Evolutionary conservation across 2,797 vertebrate species (phyloP).

Genomic region (Triplophysa yarkandensis): DNA sequence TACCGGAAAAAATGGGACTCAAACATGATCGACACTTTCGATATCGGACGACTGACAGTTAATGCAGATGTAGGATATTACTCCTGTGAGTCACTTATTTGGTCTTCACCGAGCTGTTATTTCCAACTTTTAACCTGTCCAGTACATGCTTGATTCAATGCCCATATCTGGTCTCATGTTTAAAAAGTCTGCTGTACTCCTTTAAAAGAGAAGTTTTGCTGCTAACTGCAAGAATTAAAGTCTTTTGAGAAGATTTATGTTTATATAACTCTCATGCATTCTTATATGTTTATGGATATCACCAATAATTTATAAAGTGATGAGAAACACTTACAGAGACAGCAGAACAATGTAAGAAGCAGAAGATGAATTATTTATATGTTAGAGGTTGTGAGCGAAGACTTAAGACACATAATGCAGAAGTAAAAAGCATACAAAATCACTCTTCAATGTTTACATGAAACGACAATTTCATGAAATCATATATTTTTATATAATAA

Average conservation of each 20-base stretch:
- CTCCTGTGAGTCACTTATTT: conserved; percentile 74
- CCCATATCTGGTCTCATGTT: not conserved
- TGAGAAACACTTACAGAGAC: not conserved
- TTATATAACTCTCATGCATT: not conserved
- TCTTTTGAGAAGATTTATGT: not conserved
- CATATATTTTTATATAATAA: too few species aligned
- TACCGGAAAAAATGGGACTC: conserved; percentile 84
- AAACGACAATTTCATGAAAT: too few species aligned
- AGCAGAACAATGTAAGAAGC: not conserved
- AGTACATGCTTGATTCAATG: not conserved
- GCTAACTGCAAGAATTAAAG: not conserved
- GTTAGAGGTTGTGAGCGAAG: not conserved
- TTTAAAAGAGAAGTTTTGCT: not conserved
- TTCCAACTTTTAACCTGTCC: conserved; percentile 1
- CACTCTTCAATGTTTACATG: not conserved
- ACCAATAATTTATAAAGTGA: not conserved
- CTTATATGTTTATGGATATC: conserved; percentile 5
- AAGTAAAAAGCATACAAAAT: not conserved
- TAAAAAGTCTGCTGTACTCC: not conserved
- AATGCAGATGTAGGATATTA: conserved; percentile 87
- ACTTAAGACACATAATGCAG: not conserved
- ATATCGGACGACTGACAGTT: conserved; percentile 82
- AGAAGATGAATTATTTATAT: not conserved
- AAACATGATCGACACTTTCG: conserved; percentile 86
- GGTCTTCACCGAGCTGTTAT: not conserved